phyloP scores from a whole-genome alignment of 2,797 vertebrate species.

The Gymnopithys bicolor region DNA sequence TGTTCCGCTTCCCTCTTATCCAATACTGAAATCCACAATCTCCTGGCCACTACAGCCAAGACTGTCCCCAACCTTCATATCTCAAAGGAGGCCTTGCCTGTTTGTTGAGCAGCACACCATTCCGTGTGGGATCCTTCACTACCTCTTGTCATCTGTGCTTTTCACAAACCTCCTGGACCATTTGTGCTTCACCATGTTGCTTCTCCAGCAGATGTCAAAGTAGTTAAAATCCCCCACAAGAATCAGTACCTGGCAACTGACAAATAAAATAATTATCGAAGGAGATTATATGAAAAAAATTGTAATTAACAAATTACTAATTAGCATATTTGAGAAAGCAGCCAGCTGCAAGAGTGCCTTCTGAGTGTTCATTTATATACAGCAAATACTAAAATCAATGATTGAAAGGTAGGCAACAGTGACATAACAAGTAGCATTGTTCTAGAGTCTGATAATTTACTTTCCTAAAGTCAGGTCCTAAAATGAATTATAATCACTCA shows the following conservation, averaged over 20 bases:
- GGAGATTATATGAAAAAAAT: background rate
- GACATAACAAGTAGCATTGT: background rate
- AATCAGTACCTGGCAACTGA: background rate
- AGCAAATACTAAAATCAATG: background rate
- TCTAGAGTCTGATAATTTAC: background rate
- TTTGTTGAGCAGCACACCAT: background rate
- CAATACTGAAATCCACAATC: background rate
- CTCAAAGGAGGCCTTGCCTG: background rate
- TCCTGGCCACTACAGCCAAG: background rate
- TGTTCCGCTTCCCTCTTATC: background rate
- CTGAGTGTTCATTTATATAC: background rate
- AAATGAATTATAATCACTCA: background rate
- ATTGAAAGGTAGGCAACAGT: background rate
- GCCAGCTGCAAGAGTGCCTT: background rate
- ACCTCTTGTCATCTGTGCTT: background rate
- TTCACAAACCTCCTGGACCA: rapidly evolving
- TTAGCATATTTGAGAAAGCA: background rate
- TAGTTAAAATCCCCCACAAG: background rate
- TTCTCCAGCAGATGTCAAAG: background rate
- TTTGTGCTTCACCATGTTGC: background rate
- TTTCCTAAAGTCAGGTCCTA: background rate
- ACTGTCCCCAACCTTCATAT: too few relatives aligned
- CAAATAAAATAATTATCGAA: background rate
- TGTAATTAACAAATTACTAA: background rate
- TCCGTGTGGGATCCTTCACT: background rate